These are phyloP conservation scores for Opisthocomus hoazin DNA, from an alignment of 2,113 vertebrate genomes.

Conservation along the genomic window DNA sequence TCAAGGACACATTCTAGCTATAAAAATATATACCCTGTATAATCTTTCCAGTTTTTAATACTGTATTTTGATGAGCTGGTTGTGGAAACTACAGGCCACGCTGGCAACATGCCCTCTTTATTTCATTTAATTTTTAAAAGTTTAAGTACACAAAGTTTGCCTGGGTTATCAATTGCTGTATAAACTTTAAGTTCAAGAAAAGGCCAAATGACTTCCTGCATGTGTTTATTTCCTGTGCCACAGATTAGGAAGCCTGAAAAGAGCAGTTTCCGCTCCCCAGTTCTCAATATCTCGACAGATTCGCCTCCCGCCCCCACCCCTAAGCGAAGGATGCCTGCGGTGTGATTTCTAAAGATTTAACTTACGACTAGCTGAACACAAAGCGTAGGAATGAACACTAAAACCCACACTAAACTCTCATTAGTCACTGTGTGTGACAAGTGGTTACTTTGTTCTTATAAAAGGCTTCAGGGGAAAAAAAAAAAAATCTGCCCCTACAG, in stretches of 20 bases:
- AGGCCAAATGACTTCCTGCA: conserved; percentile 61
- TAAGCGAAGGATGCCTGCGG: conserved; percentile 51
- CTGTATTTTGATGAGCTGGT: neutral
- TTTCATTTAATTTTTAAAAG: neutral
- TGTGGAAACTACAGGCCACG: neutral
- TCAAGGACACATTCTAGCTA: neutral
- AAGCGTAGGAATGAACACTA: conserved; percentile 64
- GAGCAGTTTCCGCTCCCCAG: conserved; percentile 56
- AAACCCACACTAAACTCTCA: conserved; percentile 68
- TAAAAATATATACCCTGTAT: neutral
- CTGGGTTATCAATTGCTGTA: conserved; percentile 26
- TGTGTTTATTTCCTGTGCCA: conserved; percentile 64
- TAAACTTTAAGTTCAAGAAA: conserved; percentile 62
- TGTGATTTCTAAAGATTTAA: conserved; percentile 69
- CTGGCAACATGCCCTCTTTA: neutral
- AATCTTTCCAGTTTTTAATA: neutral
- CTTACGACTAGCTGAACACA: conserved; percentile 60
- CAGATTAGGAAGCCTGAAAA: conserved; percentile 60
- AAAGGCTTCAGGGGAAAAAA: conserved; percentile 32
- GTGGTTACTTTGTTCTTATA: conserved; percentile 73
- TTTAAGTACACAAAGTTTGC: neutral
- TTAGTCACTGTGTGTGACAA: conserved; percentile 69
- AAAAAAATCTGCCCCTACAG: conserved; percentile 50
- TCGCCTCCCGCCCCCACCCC: conserved; percentile 43
- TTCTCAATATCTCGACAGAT: conserved; percentile 46